Conservation (phyloP, 2,797 vertebrate genomes). For the Rhinichthys osculus region DNA sequence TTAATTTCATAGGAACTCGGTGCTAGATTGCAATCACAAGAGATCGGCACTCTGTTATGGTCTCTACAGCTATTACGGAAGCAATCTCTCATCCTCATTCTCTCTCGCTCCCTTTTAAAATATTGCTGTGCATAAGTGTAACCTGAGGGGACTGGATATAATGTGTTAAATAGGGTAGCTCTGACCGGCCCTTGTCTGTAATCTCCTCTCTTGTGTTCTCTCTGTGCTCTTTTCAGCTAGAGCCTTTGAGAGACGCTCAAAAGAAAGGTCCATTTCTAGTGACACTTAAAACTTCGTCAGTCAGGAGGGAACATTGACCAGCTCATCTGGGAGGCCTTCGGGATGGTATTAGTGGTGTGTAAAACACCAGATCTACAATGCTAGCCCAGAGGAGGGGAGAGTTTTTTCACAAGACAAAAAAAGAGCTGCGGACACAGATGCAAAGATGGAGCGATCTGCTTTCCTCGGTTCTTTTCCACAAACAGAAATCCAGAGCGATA, state of each 20-base stretch:
- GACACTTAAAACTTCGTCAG: conserved; percentile 53
- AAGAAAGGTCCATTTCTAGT: conserved; percentile 57
- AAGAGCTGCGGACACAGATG: conserved; percentile 22
- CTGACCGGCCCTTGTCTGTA: conserved; percentile 60
- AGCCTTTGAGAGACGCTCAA: conserved; percentile 56
- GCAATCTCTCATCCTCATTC: conserved; percentile 68
- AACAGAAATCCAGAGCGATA: conserved; percentile 49
- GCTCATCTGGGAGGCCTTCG: conserved; percentile 52
- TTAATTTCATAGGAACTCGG: conserved; percentile 79
- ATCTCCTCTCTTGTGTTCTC: conserved; percentile 55
- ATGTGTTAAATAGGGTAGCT: conserved; percentile 73
- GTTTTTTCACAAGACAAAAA: conserved; percentile 23
- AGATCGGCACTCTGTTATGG: conserved; percentile 70
- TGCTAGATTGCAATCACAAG: conserved; percentile 76
- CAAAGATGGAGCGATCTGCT: conserved; percentile 36
- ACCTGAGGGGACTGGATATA: conserved; percentile 71
- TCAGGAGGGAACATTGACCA: conserved; percentile 50
- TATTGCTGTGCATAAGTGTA: conserved; percentile 70
- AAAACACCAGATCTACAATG: conserved; percentile 40
- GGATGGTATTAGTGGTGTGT: conserved; percentile 39
- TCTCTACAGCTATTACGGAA: conserved; percentile 73
- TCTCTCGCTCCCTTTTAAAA: conserved; percentile 65
- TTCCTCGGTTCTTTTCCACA: conserved; percentile 38
- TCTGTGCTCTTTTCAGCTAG: conserved; percentile 45
- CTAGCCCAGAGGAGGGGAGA: conserved; percentile 43